Evolutionary conservation across 2,888 invertebrate species (phyloP).

Genomic region (Alcis repandata): DNA sequence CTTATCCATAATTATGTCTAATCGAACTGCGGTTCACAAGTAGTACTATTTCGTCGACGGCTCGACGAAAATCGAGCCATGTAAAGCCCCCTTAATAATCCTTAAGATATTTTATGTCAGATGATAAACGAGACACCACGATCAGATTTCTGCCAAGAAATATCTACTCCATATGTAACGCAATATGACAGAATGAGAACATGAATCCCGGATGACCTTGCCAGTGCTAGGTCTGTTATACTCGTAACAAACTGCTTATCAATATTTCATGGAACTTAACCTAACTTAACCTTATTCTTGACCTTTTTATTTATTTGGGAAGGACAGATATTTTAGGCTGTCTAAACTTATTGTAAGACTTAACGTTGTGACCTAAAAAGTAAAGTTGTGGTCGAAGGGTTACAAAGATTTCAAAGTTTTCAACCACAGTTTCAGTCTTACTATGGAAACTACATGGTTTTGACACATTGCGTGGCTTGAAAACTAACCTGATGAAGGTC

Average conservation of each 20-base stretch:
- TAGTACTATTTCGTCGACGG: no score
- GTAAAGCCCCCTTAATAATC: no score
- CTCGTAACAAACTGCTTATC: conserved; percentile 43
- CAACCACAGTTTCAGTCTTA: no score
- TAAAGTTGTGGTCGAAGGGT: no score
- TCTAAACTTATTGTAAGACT: not conserved
- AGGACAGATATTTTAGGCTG: conserved; percentile 1
- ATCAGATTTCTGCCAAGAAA: conserved; percentile 22
- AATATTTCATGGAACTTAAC: conserved; percentile 46
- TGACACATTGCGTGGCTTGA: no score
- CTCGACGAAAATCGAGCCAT: no score
- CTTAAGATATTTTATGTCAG: conserved; percentile 14
- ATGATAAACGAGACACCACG: conserved; percentile 13
- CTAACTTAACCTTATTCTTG: conserved; percentile 37
- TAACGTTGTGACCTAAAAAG: no score
- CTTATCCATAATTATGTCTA: no score
- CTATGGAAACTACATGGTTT: no score
- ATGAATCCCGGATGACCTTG: conserved; percentile 25
- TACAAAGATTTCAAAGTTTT: no score
- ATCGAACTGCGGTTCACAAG: no score
- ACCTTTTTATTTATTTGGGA: conserved; percentile 41
- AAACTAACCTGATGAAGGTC: no score
- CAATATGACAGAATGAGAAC: conserved; percentile 33
- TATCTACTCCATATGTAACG: conserved; percentile 18
- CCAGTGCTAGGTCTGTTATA: conserved; percentile 8